Evolutionary conservation across 2,113 vertebrate species (phyloP), one percentile per base, ranked within the genome.

Genomic region (Pterocles gutturalis): DNA sequence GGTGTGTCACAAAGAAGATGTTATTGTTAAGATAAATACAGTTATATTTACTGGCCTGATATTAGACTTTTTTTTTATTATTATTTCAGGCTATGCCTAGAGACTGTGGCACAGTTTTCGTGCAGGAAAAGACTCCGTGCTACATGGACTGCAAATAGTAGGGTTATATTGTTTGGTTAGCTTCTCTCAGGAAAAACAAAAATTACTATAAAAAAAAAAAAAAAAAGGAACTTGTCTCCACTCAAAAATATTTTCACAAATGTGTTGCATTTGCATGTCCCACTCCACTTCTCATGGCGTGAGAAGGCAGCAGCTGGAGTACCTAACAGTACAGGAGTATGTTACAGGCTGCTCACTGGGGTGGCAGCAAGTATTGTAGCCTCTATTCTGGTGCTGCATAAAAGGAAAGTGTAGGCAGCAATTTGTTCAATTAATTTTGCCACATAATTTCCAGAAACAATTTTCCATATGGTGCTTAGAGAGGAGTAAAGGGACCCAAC

Each of bases 11-110:
- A 62, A 85, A 91, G 73, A 92, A 73, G 17, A 38, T 19, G 24
- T 46, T 66, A 77, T 71, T 73, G 17, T 75, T 43, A 53, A 83
- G n/a, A 91, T 66, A 92, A 90, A 73, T 73, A n/a, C 22, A 55
- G 20, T 77, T 91, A 10, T 70, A 66, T 80, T 94, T 91, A 62
- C 17, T n/a, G 48, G 58, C 12, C 9, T 79, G 69, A 31, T 60
- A 61, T 41, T 79, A 62, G 46, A 34, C 73, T 46, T 18, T 26
- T 51, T 6, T 26, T 33, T 8, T 58, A 79, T 46, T 58, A 79
- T 46, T 41, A 86, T 77, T 62, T 26, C 51, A 73, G 62, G 7
- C 13, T 91, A 34, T 62, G 17, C 5, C 5, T 86, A 18, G 53
- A 73, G 29, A 60, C 25, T 24, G 14, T 51, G n/a, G 25, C 31